Evolutionary conservation across 2,113 vertebrate species (phyloP).

Genomic region (Cairina moschata): DNA sequence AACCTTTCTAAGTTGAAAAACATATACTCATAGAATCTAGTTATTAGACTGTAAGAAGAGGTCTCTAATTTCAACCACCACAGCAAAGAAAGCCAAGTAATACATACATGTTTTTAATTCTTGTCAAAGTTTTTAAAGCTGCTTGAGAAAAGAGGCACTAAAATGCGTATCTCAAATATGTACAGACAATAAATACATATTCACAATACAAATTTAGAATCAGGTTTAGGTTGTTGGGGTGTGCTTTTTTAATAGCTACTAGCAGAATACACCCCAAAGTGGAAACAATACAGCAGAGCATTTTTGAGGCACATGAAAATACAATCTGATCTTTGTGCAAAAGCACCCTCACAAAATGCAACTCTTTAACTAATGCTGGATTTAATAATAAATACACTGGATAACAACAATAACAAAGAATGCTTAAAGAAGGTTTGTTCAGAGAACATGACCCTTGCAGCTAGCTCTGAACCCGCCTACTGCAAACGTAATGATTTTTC

Average conservation of each 20-base stretch:
- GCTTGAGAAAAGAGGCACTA: not conserved
- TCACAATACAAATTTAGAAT: not conserved
- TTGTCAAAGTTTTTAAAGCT: conserved; percentile 17
- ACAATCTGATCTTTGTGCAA: not conserved
- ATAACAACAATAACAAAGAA: conserved; percentile 36
- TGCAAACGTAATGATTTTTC: not conserved
- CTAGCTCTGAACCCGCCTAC: not conserved
- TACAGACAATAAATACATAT: not conserved
- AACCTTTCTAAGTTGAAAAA: conserved; percentile 58
- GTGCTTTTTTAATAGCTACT: not conserved
- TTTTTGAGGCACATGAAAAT: not conserved
- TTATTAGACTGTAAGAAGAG: conserved; percentile 52
- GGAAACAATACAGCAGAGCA: not conserved
- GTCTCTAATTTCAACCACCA: conserved; percentile 38
- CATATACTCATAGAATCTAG: conserved; percentile 53
- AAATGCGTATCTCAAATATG: not conserved
- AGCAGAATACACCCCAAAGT: not conserved
- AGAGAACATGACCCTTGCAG: not conserved
- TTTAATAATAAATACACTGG: conserved; percentile 40
- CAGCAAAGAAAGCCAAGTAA: conserved; percentile 4
- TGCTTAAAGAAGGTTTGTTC: conserved; percentile 30
- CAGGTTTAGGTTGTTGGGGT: not conserved
- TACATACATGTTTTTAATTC: conserved; percentile 15
- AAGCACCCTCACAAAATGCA: not conserved
- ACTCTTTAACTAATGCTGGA: conserved; percentile 22